Evolutionary conservation across 2,888 invertebrate species (phyloP).

Genomic region (Opisthograptis luteolata): DNA sequence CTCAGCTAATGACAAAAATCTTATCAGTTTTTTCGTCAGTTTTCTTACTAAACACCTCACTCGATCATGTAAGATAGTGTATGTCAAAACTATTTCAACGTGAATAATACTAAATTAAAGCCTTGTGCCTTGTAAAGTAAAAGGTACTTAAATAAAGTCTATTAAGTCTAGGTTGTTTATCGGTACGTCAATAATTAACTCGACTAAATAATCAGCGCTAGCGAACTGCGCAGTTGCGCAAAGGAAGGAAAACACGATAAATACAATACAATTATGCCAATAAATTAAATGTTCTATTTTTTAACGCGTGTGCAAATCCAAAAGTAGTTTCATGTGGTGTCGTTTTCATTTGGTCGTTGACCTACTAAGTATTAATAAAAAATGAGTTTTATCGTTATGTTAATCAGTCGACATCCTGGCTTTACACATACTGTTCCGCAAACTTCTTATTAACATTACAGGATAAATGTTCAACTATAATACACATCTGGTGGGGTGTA

Average conservation of each 20-base stretch:
- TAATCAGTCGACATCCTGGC: too few relatives aligned
- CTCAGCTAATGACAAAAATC: conserved; percentile 2
- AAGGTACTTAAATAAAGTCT: not conserved
- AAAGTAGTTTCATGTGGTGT: conserved; percentile 9
- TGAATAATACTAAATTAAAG: too few relatives aligned
- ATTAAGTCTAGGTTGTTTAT: conserved; percentile 42
- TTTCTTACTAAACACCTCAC: not conserved
- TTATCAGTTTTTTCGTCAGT: conserved; percentile 9
- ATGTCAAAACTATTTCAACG: conserved; percentile 1
- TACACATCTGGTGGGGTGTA: too few relatives aligned
- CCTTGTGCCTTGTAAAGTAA: too few relatives aligned
- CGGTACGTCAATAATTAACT: conserved; percentile 51
- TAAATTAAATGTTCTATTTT: conserved; percentile 22
- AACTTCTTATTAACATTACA: too few relatives aligned
- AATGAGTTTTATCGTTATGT: not conserved
- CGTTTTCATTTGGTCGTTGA: conserved; percentile 12
- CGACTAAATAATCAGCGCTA: conserved; percentile 45
- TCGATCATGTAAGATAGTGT: conserved; percentile 14
- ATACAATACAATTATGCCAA: conserved; percentile 39
- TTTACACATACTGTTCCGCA: too few relatives aligned
- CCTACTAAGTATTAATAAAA: conserved; percentile 5
- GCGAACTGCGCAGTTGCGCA: conserved; percentile 50
- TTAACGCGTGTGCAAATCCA: conserved; percentile 12
- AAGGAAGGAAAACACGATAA: conserved; percentile 49
- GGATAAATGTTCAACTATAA: too few relatives aligned